phyloP scores from a whole-genome alignment of 2,113 vertebrate species.

The Stomatorhinus ivindoensis region DNA sequence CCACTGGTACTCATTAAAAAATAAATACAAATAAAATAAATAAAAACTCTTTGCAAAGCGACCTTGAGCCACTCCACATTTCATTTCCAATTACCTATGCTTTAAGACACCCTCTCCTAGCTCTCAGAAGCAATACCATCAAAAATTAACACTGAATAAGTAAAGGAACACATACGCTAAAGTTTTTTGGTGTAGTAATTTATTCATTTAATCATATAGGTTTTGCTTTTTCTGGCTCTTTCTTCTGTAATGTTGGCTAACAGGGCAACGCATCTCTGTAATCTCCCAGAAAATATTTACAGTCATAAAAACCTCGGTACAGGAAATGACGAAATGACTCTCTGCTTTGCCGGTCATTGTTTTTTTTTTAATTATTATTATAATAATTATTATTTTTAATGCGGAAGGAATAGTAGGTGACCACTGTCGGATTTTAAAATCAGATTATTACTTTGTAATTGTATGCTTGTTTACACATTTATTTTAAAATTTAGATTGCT shows the following conservation, averaged over 20 bases:
- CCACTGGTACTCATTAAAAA: slow-evolving; percentile 51
- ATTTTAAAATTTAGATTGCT: background rate
- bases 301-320: background rate
- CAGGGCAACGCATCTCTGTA: background rate
- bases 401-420: background rate
- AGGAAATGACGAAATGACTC: background rate
- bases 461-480: background rate
- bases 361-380: background rate
- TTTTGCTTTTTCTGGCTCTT: background rate
- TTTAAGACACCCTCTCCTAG: slow-evolving; percentile 23
- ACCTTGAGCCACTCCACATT: slow-evolving; percentile 31
- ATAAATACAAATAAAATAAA: background rate
- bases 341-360: background rate
- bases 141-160: slow-evolving; percentile 8
- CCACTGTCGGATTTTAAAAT: background rate
- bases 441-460: background rate
- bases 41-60: slow-evolving; percentile 27
- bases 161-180: background rate
- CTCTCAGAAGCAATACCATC: slow-evolving; percentile 16
- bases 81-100: slow-evolving; percentile 37
- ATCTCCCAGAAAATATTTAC: background rate
- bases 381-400: too few relatives aligned
- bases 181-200: background rate
- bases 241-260: background rate
- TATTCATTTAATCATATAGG: background rate